phyloP scores from a whole-genome alignment of 2,888 invertebrate species.

The Thymelicus sylvestris region DNA sequence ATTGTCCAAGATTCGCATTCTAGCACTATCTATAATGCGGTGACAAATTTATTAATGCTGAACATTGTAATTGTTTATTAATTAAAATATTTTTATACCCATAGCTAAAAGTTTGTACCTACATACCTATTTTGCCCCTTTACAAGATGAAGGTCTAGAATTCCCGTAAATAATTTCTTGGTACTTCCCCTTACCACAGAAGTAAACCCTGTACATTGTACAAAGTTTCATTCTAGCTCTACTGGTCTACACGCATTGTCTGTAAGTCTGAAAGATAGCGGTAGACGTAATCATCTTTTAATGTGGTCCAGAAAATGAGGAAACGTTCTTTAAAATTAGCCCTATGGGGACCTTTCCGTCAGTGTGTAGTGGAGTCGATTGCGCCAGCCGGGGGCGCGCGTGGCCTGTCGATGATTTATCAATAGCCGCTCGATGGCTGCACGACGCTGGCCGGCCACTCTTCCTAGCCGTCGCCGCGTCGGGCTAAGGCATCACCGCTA shows the following conservation, averaged over 20 bases:
- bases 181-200: too few relatives aligned
- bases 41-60: slow-evolving; percentile 83
- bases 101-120: too few relatives aligned
- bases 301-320: too few relatives aligned
- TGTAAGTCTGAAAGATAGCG: too few relatives aligned
- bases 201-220: too few relatives aligned
- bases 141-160: too few relatives aligned
- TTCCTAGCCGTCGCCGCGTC: slow-evolving; percentile 63
- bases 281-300: too few relatives aligned
- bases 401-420: slow-evolving; percentile 80
- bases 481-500: slow-evolving; percentile 46
- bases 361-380: slow-evolving; percentile 61
- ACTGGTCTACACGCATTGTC: too few relatives aligned
- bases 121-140: too few relatives aligned
- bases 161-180: too few relatives aligned
- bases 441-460: slow-evolving; percentile 69
- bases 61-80: slow-evolving; percentile 72
- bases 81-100: slow-evolving; percentile 44
- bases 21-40: slow-evolving; percentile 76
- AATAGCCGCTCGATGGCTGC: slow-evolving; percentile 72
- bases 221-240: too few relatives aligned
- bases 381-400: slow-evolving; percentile 73
- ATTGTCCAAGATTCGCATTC: slow-evolving; percentile 79
- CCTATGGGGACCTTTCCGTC: slow-evolving; percentile 15
- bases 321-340: neutral